phyloP scores from a whole-genome alignment of 1,140 invertebrate species.

The Temnothorax longispinosus region DNA sequence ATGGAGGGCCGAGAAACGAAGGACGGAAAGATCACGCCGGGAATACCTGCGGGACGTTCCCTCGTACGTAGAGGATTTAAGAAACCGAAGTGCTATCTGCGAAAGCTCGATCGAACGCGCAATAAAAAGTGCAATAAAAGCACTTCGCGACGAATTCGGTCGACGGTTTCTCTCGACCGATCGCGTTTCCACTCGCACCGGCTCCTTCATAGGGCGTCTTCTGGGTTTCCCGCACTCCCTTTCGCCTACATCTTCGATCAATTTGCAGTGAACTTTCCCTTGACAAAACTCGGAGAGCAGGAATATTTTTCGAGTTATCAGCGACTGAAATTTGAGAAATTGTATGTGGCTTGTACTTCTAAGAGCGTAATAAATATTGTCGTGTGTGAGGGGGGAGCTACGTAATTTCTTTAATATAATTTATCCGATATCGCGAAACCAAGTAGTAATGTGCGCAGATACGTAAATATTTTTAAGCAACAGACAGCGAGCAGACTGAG shows the following conservation, averaged over 20 bases:
- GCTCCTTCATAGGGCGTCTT: background rate
- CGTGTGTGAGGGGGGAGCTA: background rate
- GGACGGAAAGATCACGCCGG: background rate
- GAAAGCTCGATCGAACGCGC: conserved; percentile 53
- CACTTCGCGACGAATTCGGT: conserved; percentile 53
- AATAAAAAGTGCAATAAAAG: conserved; percentile 61
- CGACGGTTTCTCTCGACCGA: conserved; percentile 50
- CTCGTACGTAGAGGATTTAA: conserved; percentile 45
- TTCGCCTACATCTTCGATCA: conserved; percentile 1
- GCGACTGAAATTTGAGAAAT: background rate
- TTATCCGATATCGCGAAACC: background rate
- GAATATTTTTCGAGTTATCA: background rate
- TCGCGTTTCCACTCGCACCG: conserved; percentile 41
- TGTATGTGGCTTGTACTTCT: background rate
- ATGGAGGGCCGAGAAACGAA: background rate
- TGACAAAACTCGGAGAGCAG: conserved; percentile 11
- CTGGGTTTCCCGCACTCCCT: background rate
- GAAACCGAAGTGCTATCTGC: conserved; percentile 57
- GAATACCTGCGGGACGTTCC: conserved; percentile 44
- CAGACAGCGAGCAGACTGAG: too few relatives aligned
- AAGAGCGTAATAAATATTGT: background rate
- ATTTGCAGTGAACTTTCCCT: conserved; percentile 41
- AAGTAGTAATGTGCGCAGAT: background rate
- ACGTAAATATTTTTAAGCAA: background rate
- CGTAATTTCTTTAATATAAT: background rate